Evolutionary conservation across 2,797 vertebrate genomes (phyloP).

Genomic region (Podargus strigoides): DNA sequence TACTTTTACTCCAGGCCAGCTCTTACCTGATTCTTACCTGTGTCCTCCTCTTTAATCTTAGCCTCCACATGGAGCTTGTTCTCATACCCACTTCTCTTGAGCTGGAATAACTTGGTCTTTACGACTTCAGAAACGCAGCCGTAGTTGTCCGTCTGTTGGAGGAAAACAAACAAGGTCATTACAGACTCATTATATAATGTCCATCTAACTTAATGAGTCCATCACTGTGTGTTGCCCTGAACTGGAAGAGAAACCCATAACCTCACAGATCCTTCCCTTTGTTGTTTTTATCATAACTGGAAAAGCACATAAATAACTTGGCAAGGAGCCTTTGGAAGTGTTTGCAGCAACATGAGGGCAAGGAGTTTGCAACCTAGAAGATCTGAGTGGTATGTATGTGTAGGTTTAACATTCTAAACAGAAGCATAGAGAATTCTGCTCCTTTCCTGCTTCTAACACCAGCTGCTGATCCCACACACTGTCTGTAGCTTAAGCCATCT

Average conservation of each 20-base stretch:
- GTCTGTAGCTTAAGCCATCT: background rate
- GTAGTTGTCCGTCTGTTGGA: constrained; percentile 55
- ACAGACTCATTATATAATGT: background rate
- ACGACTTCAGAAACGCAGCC: constrained; percentile 69
- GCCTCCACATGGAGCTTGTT: constrained; percentile 62
- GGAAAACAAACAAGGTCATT: background rate
- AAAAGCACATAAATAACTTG: background rate
- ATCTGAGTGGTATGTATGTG: background rate
- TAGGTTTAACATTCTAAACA: background rate
- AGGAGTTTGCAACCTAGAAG: background rate
- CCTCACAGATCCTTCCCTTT: background rate
- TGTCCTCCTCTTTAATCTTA: constrained; percentile 71
- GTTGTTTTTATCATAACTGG: background rate
- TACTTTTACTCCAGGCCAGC: background rate
- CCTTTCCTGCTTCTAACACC: background rate
- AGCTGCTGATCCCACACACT: background rate
- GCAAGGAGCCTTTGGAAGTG: background rate
- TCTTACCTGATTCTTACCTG: constrained; percentile 64
- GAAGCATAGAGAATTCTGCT: background rate
- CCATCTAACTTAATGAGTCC: background rate
- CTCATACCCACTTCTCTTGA: constrained; percentile 63
- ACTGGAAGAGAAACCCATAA: background rate
- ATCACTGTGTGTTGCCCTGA: background rate
- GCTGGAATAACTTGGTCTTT: constrained; percentile 69
- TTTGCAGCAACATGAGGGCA: background rate